Evolutionary conservation across 2,797 vertebrate genomes (phyloP).

Genomic region (Trematomus bernacchii): DNA sequence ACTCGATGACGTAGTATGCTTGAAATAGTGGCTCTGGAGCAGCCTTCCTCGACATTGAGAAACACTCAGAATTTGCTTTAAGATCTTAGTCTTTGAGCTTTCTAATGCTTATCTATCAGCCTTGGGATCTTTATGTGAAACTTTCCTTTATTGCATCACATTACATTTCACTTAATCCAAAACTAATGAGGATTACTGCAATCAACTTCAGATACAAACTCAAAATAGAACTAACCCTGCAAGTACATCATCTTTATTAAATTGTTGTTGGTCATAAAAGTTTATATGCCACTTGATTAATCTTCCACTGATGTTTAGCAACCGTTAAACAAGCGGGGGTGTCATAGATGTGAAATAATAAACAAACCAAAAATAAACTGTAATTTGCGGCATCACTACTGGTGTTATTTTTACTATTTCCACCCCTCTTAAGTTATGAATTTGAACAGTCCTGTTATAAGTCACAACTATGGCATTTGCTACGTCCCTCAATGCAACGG

Average conservation of each 20-base stretch:
- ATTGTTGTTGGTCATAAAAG: background rate
- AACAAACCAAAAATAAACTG: slow-evolving; percentile 43
- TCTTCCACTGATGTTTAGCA: background rate
- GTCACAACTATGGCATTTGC: slow-evolving; percentile 46
- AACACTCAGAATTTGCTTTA: too few relatives aligned
- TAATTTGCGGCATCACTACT: slow-evolving; percentile 28
- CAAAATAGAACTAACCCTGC: too few relatives aligned
- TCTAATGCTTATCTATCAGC: too few relatives aligned
- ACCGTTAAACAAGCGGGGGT: background rate
- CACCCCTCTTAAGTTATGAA: slow-evolving; percentile 47
- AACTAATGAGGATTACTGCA: too few relatives aligned
- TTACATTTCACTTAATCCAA: too few relatives aligned
- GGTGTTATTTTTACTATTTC: slow-evolving; percentile 47
- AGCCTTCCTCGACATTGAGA: too few relatives aligned
- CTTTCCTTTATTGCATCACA: background rate
- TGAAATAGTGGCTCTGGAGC: too few relatives aligned
- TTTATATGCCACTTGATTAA: slow-evolving; percentile 16
- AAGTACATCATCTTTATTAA: background rate
- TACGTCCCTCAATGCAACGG: slow-evolving; percentile 3
- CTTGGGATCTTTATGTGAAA: background rate
- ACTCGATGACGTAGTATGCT: too few relatives aligned
- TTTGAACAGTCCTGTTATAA: slow-evolving; percentile 55
- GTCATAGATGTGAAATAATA: slow-evolving; percentile 35
- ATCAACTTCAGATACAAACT: too few relatives aligned
- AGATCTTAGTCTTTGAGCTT: background rate